Conservation (phyloP, 2,888 invertebrate genomes). For the Dilophus febrilis region DNA sequence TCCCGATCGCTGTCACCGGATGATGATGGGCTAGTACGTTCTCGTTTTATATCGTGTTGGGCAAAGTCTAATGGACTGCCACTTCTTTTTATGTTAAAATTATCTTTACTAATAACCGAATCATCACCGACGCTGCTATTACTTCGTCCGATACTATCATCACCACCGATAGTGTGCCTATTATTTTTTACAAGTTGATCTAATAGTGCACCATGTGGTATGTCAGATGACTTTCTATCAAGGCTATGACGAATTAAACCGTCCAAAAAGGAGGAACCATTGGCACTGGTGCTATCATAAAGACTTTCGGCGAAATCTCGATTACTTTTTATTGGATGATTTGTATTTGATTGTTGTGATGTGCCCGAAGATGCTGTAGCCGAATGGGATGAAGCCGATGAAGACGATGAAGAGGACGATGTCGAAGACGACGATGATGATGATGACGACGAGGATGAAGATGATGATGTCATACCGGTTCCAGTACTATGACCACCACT, state of each 20-base stretch:
- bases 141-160: slow-evolving; percentile 9
- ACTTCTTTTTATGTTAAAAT: slow-evolving; percentile 19
- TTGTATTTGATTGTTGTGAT: slow-evolving; percentile 16
- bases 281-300: slow-evolving; percentile 46
- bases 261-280: slow-evolving; percentile 59
- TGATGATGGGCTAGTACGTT: slow-evolving; percentile 26
- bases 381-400: slow-evolving; percentile 9
- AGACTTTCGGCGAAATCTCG: slow-evolving; percentile 46
- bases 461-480: too few relatives aligned
- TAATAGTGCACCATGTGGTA: slow-evolving; percentile 39
- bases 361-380: slow-evolving; percentile 10
- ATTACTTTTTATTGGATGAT: slow-evolving; percentile 30
- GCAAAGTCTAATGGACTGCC: slow-evolving; percentile 22
- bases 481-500: background rate
- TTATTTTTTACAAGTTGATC: slow-evolving; percentile 50
- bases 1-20: slow-evolving; percentile 9
- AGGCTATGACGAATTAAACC: slow-evolving; percentile 69
- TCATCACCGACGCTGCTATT: slow-evolving; percentile 25
- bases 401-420: background rate
- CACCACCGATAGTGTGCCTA: slow-evolving; percentile 30
- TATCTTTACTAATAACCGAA: slow-evolving; percentile 28
- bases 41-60: slow-evolving; percentile 38
- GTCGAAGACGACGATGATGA: too few relatives aligned
- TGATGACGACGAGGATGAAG: too few relatives aligned
- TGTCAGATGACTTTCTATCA: slow-evolving; percentile 41